phyloP scores from a whole-genome alignment of 2,888 invertebrate species.

The Thalpophila matura region DNA sequence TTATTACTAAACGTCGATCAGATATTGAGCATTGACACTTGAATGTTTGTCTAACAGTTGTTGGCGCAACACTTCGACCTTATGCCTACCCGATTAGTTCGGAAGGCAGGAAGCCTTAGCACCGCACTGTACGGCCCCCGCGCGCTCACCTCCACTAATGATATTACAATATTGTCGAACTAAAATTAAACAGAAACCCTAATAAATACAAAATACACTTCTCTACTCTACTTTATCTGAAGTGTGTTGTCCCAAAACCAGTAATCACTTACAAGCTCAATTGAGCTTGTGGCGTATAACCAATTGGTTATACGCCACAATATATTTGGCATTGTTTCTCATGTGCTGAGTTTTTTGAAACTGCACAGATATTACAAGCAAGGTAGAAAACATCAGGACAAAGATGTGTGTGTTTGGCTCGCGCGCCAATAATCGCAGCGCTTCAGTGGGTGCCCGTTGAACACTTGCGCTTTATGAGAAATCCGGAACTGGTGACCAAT shows the following conservation, averaged over 20 bases:
- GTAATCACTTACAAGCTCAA: too few relatives aligned
- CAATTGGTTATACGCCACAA: too few relatives aligned
- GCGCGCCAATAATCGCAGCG: background rate
- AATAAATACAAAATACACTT: background rate
- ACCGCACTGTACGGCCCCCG: slow-evolving; percentile 20
- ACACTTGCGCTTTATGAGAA: background rate
- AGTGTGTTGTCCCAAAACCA: too few relatives aligned
- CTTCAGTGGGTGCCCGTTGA: too few relatives aligned
- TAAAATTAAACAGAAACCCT: slow-evolving; percentile 8
- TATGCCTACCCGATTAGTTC: slow-evolving; percentile 72
- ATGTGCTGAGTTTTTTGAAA: too few relatives aligned
- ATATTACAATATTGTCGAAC: slow-evolving; percentile 32
- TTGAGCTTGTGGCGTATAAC: too few relatives aligned
- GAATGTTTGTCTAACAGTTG: background rate
- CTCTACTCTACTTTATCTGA: too few relatives aligned
- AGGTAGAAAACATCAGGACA: too few relatives aligned
- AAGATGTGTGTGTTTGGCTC: too few relatives aligned
- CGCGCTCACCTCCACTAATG: slow-evolving; percentile 44
- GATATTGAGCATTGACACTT: slow-evolving; percentile 1
- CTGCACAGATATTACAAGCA: too few relatives aligned
- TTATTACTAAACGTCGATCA: slow-evolving; percentile 5
- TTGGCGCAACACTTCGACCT: slow-evolving; percentile 41
- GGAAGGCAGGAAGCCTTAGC: slow-evolving; percentile 68
- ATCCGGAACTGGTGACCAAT: background rate
- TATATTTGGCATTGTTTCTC: too few relatives aligned